Evolutionary conservation across 30 jellyfish, hydroid and myxozoan species (phyloP).

Genomic region (Cassiopea xamachana): DNA sequence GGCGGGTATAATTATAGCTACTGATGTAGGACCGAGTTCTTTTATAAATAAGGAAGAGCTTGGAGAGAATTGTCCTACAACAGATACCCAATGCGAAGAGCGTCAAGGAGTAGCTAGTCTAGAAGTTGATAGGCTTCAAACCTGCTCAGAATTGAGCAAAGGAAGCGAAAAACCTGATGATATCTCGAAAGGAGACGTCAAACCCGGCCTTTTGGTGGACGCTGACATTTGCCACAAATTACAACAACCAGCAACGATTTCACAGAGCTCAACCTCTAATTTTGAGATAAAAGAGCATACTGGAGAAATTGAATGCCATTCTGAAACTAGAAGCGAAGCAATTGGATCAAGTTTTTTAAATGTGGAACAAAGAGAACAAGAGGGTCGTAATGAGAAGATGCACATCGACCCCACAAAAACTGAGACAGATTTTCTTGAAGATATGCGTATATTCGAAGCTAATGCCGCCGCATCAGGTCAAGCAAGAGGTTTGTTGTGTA

Average conservation of each 20-base stretch:
- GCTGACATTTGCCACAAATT: background rate
- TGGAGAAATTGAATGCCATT: background rate
- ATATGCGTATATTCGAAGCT: slow-evolving; percentile 51
- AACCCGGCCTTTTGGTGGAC: slow-evolving; percentile 5
- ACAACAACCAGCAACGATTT: background rate
- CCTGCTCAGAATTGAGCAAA: background rate
- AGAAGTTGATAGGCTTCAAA: background rate
- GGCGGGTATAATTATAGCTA: slow-evolving; percentile 19
- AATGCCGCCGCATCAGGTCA: slow-evolving; percentile 4
- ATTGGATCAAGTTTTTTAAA: too few species aligned
- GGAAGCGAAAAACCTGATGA: background rate
- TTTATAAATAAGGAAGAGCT: background rate
- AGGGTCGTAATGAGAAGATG: background rate
- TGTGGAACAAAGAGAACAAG: slow-evolving; percentile 9
- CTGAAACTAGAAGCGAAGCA: background rate
- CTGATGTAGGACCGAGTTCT: background rate
- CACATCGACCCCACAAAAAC: background rate
- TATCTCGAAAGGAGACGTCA: background rate
- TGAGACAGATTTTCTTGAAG: slow-evolving; percentile 38
- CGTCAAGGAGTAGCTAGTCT: background rate
- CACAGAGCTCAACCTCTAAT: background rate
- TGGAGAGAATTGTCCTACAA: background rate
- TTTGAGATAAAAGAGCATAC: background rate
- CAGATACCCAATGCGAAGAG: background rate
- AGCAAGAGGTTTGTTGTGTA: slow-evolving; percentile 14